A percentile compares a stretch with the other conserved stretches of the same genome.
These are phyloP conservation scores for Oreohelix idahoensis DNA, from an alignment of 1,140 invertebrate species.

Conservation along the genomic window DNA sequence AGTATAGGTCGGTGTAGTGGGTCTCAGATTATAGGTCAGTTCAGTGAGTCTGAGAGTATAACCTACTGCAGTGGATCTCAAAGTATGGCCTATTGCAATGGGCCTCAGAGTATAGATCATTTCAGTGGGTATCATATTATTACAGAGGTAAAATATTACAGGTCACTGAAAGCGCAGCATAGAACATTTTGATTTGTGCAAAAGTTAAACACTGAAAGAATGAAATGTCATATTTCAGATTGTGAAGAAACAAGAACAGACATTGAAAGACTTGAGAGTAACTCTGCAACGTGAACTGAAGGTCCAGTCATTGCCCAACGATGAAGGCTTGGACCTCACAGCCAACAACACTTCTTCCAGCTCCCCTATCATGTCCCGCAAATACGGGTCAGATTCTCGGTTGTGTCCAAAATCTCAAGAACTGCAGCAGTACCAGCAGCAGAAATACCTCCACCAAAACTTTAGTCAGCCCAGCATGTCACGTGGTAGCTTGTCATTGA, in stretches of 20 bases:
- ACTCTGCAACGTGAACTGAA: conserved; percentile 89
- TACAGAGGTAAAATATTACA: no score
- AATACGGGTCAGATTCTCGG: conserved; percentile 9
- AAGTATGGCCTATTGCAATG: no score
- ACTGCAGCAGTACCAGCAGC: not conserved
- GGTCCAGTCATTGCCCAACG: conserved; percentile 71
- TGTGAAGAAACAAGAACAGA: conserved; percentile 89
- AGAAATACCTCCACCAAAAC: conserved; percentile 18
- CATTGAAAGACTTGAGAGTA: conserved; percentile 90
- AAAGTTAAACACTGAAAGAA: no score
- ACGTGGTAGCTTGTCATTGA: not conserved
- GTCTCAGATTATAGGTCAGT: no score
- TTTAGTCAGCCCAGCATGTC: not conserved
- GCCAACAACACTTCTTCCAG: conserved; percentile 12
- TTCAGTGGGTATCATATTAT: no score
- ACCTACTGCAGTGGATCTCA: no score
- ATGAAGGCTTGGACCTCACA: conserved; percentile 58
- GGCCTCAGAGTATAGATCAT: no score
- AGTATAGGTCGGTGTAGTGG: no score
- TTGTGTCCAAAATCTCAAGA: not conserved
- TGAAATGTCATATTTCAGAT: no score
- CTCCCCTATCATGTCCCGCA: conserved; percentile 32
- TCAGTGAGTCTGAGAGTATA: no score
- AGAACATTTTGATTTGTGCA: no score
- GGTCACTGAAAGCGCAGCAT: no score